Conservation (phyloP, 1,140 invertebrate genomes). For the Lepidurus arcticus region DNA sequence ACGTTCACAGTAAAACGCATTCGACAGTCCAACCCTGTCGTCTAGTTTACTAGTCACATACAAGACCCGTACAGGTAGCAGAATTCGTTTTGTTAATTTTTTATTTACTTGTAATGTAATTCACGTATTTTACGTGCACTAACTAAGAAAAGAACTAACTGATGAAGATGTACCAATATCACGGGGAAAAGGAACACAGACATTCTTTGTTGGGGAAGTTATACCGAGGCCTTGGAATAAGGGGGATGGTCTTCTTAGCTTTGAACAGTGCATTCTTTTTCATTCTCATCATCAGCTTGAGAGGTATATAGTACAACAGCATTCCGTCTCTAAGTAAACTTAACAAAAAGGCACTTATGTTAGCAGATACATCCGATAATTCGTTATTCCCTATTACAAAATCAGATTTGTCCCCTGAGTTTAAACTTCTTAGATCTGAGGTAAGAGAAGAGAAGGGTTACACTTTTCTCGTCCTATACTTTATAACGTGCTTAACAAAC, state of each 20-base stretch:
- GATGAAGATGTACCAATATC: background rate
- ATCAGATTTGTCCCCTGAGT: background rate
- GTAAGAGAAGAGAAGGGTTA: background rate
- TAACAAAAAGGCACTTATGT: background rate
- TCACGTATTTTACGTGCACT: background rate
- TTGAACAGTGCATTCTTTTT: background rate
- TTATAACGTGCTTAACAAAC: background rate
- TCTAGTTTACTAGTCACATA: too few species aligned
- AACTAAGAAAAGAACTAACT: too few species aligned
- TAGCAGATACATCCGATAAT: background rate
- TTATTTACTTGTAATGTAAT: too few species aligned
- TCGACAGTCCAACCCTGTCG: too few species aligned
- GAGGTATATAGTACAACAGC: background rate
- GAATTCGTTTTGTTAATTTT: too few species aligned
- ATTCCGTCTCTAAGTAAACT: background rate
- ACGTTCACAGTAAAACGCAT: too few species aligned
- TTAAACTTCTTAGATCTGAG: background rate
- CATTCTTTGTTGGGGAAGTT: background rate
- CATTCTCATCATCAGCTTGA: background rate
- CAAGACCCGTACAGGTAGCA: too few species aligned
- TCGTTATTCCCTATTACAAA: background rate
- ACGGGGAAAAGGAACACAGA: background rate
- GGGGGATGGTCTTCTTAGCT: background rate
- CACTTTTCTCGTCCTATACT: background rate
- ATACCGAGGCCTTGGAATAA: slow-evolving; percentile 12